Evolutionary conservation across 1,140 invertebrate species (phyloP).

Genomic region (Nephotettix cincticeps): DNA sequence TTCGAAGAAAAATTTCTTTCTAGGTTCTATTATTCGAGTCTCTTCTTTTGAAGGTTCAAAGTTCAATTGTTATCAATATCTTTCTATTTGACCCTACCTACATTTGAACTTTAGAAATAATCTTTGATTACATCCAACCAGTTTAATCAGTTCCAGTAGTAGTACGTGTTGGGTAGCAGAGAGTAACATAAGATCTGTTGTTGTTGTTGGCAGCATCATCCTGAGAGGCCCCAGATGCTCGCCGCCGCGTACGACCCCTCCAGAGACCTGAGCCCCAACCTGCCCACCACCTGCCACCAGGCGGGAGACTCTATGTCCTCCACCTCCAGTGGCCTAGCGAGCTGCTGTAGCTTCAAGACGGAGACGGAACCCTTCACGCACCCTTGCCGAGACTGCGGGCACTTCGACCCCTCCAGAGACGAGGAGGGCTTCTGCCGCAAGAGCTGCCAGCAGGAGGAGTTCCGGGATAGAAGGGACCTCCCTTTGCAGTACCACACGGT

Average conservation of each 20-base stretch:
- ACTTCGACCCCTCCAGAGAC: constrained; percentile 37
- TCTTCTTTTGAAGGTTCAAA: no score
- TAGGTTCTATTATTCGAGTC: no score
- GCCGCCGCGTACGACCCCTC: constrained; percentile 67
- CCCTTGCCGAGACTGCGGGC: constrained; percentile 41
- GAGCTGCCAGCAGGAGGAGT: constrained; percentile 19
- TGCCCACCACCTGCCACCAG: constrained; percentile 62
- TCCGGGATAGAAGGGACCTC: constrained; percentile 26
- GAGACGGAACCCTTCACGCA: constrained; percentile 47
- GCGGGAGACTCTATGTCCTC: constrained; percentile 47
- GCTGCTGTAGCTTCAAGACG: constrained; percentile 51
- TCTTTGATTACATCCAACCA: no score
- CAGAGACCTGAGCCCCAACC: constrained; percentile 67
- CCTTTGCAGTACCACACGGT: constrained; percentile 41
- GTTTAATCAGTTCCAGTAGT: no score
- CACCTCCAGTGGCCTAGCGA: constrained; percentile 43
- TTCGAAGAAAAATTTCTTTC: no score
- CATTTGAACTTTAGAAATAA: no score
- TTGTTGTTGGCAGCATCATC: constrained; percentile 50
- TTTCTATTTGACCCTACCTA: no score
- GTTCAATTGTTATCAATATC: no score
- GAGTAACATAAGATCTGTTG: no score
- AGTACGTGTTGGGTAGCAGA: no score
- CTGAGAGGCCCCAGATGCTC: constrained; percentile 47
- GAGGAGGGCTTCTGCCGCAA: constrained; percentile 11